Base-by-base conservation (phyloP, 2,113 vertebrate species). In the Cyprinodon variegatus region DNA sequence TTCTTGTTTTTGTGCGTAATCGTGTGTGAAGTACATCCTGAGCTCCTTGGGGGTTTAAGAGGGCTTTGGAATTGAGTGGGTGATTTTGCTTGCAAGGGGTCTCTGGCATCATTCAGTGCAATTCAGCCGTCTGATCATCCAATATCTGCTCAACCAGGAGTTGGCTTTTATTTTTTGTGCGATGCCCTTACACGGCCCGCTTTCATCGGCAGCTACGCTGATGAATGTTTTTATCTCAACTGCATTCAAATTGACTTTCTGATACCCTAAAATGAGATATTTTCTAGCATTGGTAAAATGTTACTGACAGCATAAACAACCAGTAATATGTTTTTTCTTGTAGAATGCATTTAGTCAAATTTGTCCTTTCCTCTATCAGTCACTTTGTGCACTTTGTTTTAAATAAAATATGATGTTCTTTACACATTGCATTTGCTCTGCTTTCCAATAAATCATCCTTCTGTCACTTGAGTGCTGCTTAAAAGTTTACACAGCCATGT, bases 21-120 rank as follows among this genome's bases (percentile, higher is more conserved):
- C 70, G 63, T 85, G 84, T 91, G 90, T 92, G 90, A 92, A 88
- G 89, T 87, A 88, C 85, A 88, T 88, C 83, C 80, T 77, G 72
- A 83, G 75, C 80, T 81, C 79, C 63, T 84, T 61, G 73, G 83
- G 70, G 87, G 84, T 53, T 79, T 72, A 62, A 65, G 68, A 59
- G 76, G 80, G 67, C 82, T 80, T 38, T 78, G 85, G 78, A 85
- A 77, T 78, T 82, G 77, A 82, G 77, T 76, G 75, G 84, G 70
- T 79, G 76, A 82, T 83, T 82, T 76, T 72, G 81, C 76, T 74
- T 68, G 68, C 1, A 40, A 81, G 74, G 46, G 50, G 82, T 83
- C 80, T 76, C 43, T 72, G 76, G 78, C 75, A n/a, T 83, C 82
- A 81, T 72, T 77, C 74, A 36, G 70, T 81, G 80, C 76, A 76